Evolutionary conservation across 2,797 vertebrate genomes (phyloP).

Genomic region (Zenarchopterus dispar): DNA sequence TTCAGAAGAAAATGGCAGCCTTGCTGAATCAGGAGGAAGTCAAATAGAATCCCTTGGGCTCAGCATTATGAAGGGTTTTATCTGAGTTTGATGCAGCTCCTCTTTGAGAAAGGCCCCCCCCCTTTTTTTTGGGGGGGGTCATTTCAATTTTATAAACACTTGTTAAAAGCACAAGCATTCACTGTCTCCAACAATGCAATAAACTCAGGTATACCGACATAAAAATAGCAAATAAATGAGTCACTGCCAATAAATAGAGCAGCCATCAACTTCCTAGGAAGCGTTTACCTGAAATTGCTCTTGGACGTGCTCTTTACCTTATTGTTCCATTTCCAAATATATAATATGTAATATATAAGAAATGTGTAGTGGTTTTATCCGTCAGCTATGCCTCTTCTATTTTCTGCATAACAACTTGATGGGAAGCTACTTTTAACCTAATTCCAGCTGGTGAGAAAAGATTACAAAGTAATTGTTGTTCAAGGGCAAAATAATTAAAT

Average conservation of each 20-base stretch:
- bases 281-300: slow-evolving; percentile 33
- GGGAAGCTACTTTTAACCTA: slow-evolving; percentile 38
- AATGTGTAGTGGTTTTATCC: too few relatives aligned
- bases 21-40: slow-evolving; percentile 71
- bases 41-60: slow-evolving; percentile 59
- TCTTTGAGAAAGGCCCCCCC: slow-evolving; percentile 50
- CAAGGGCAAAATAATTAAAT: slow-evolving; percentile 61
- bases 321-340: too few relatives aligned
- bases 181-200: slow-evolving; percentile 16
- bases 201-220: slow-evolving; percentile 20
- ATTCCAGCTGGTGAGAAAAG: slow-evolving; percentile 36
- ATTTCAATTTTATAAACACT: slow-evolving; percentile 37
- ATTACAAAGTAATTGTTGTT: slow-evolving; percentile 48
- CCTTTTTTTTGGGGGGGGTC: slow-evolving; percentile 9
- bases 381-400: slow-evolving; percentile 49
- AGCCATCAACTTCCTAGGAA: slow-evolving; percentile 32
- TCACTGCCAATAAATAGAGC: slow-evolving; percentile 34
- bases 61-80: slow-evolving; percentile 54
- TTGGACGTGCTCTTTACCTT: neutral
- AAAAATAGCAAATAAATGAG: slow-evolving; percentile 50
- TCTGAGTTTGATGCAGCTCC: slow-evolving; percentile 73
- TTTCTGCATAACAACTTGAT: slow-evolving; percentile 57
- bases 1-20: slow-evolving; percentile 49
- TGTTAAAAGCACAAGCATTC: slow-evolving; percentile 27
- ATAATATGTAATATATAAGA: too few relatives aligned